A percentile compares a stretch with the other conserved stretches of the same genome.
These are phyloP conservation scores for Acanthosepion esculentum DNA, from an alignment of 2,888 invertebrate species.

Conservation along the genomic window DNA sequence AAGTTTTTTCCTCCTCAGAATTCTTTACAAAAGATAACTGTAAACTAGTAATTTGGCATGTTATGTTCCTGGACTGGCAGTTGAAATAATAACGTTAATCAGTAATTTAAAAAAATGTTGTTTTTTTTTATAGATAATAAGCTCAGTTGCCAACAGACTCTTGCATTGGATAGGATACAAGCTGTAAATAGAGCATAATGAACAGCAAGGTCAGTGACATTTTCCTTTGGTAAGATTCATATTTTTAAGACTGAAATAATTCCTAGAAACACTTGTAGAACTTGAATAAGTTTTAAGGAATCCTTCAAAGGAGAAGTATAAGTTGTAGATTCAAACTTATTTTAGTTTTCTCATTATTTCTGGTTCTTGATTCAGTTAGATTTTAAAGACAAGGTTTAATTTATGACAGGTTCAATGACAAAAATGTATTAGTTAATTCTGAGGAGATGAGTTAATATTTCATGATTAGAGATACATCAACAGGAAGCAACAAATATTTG, in stretches of 20 bases:
- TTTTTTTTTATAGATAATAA: neutral
- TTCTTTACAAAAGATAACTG: neutral
- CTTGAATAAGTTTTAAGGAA: neutral
- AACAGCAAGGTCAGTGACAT: neutral
- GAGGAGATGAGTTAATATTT: too few relatives aligned
- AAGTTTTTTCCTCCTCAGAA: neutral
- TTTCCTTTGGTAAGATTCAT: neutral
- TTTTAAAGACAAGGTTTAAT: neutral
- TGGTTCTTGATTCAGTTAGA: neutral
- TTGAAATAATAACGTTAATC: neutral
- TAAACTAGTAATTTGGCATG: neutral
- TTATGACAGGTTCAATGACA: neutral
- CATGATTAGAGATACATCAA: too few relatives aligned
- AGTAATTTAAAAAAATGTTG: neutral
- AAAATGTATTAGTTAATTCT: neutral
- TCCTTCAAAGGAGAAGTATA: neutral
- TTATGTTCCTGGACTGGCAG: conserved; percentile 33
- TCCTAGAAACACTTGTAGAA: neutral
- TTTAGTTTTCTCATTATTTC: neutral
- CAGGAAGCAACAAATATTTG: neutral
- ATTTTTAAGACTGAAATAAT: neutral
- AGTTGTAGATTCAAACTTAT: neutral
- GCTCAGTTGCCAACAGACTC: neutral
- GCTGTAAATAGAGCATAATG: neutral
- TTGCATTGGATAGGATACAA: neutral